Evolutionary conservation across 2,888 invertebrate genomes (phyloP).

Genomic region (Nycteola revayana): DNA sequence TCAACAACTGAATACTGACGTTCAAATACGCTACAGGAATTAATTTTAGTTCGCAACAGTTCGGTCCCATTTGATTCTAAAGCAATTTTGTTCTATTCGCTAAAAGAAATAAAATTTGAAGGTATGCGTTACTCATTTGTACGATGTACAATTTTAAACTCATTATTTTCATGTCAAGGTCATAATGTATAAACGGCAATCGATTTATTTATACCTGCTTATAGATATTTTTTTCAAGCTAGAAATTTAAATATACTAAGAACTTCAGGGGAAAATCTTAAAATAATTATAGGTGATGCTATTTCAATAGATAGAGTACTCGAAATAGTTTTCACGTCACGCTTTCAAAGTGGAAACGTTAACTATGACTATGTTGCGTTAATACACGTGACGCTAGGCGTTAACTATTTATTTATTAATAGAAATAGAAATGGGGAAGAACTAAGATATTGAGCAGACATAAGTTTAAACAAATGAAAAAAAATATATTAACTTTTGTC

Average conservation of each 20-base stretch:
- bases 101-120: slow-evolving; percentile 23
- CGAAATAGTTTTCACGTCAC: slow-evolving; percentile 70
- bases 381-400: slow-evolving; percentile 47
- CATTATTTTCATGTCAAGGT: slow-evolving; percentile 30
- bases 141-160: slow-evolving; percentile 12
- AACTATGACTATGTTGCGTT: slow-evolving; percentile 34
- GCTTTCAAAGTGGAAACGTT: slow-evolving; percentile 52
- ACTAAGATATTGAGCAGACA: no score
- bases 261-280: slow-evolving; percentile 60
- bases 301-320: slow-evolving; percentile 63
- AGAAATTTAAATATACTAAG: slow-evolving; percentile 42
- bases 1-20: slow-evolving; percentile 71
- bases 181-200: slow-evolving; percentile 12
- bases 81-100: slow-evolving; percentile 30
- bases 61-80: slow-evolving; percentile 43
- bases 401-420: no score
- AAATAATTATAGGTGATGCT: slow-evolving; percentile 73
- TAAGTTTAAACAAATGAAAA: no score
- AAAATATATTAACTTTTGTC: no score
- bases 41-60: slow-evolving; percentile 62
- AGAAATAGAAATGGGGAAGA: no score
- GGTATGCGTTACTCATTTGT: slow-evolving; percentile 21
- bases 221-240: slow-evolving; percentile 36
- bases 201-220: slow-evolving; percentile 5
- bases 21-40: slow-evolving; percentile 58